These are phyloP conservation scores for Anableps anableps DNA, from an alignment of 2,797 vertebrate genomes.

Conservation along the genomic window DNA sequence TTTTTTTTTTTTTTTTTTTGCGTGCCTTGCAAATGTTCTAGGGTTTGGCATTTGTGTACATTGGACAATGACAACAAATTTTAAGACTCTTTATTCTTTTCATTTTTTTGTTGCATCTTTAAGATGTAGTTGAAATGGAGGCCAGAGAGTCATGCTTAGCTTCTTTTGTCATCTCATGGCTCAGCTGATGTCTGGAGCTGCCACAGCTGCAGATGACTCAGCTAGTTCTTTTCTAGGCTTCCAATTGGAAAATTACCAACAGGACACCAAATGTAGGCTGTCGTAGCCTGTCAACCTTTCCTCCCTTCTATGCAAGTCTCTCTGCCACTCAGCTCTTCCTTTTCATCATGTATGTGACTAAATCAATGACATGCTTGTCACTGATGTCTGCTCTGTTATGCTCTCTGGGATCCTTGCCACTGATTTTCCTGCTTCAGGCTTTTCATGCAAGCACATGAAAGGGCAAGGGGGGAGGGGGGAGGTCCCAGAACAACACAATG, in stretches of 20 bases:
- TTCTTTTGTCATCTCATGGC: not conserved
- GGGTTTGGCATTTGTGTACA: not conserved
- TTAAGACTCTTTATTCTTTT: not conserved
- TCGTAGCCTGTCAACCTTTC: not conserved
- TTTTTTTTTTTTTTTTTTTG: not conserved
- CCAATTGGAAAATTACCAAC: not conserved
- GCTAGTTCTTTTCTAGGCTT: not conserved
- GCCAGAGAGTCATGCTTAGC: not conserved
- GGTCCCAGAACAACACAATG: not conserved
- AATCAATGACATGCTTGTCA: conserved; percentile 12
- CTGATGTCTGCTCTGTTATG: not conserved
- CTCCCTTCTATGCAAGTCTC: not conserved
- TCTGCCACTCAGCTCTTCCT: conserved; percentile 2
- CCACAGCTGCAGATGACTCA: not conserved
- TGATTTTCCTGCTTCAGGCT: not conserved
- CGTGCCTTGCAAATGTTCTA: not conserved
- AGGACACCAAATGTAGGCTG: not conserved
- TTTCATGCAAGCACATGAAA: not conserved
- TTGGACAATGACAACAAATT: not conserved
- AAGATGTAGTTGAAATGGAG: not conserved
- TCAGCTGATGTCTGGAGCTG: conserved; percentile 1
- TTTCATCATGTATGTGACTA: conserved; percentile 13
- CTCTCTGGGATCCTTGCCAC: not conserved
- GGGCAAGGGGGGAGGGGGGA: not conserved
- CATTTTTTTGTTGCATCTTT: not conserved